These are phyloP conservation scores for Camelus bactrianus DNA, from an alignment of 2,113 vertebrate species.

Conservation along the genomic window DNA sequence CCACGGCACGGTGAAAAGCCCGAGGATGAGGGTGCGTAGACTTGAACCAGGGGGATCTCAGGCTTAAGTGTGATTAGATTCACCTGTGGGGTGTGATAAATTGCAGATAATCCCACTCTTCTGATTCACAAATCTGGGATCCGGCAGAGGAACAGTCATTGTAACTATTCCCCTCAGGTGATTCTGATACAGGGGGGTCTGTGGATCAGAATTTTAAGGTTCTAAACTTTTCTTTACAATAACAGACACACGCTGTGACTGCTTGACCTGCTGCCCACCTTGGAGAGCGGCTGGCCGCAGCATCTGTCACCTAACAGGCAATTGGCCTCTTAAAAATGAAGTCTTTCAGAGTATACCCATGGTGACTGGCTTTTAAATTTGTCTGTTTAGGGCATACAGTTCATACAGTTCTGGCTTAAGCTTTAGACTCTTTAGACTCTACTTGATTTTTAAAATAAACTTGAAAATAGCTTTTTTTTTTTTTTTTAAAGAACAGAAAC, in stretches of 20 bases:
- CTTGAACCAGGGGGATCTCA: not conserved
- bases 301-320: not conserved
- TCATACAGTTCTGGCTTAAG: not conserved
- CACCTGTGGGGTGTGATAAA: not conserved
- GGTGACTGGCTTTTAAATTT: conserved; percentile 33
- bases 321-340: conserved; percentile 41
- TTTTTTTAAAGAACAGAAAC: not conserved
- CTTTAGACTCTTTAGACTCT: not conserved
- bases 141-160: not conserved
- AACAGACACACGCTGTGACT: not conserved
- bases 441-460: conserved; percentile 13
- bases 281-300: not conserved
- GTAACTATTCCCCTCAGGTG: not conserved
- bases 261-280: not conserved
- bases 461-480: conserved; percentile 26
- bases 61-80: not conserved
- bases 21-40: not conserved
- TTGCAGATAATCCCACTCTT: not conserved
- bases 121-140: not conserved
- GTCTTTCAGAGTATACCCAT: conserved; percentile 11
- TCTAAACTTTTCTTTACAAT: conserved; percentile 19
- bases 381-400: not conserved
- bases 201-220: not conserved
- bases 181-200: not conserved
- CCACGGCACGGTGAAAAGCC: not conserved